phyloP scores from a whole-genome alignment of 92 coral and sea anemone species.

The Parazoanthus swiftii region DNA sequence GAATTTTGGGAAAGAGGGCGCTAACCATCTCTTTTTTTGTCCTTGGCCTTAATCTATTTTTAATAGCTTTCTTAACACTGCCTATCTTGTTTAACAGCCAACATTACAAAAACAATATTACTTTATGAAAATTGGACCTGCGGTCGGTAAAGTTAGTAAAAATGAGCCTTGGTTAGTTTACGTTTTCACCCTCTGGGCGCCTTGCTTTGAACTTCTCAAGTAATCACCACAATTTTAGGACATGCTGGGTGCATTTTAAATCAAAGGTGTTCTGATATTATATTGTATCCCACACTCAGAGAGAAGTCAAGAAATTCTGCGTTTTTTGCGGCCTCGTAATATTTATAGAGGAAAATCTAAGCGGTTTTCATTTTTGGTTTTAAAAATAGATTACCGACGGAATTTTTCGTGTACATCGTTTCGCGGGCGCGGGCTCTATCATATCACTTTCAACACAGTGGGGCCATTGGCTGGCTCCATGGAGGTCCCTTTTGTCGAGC shows the following conservation, averaged over 20 bases:
- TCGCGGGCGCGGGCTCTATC: not conserved
- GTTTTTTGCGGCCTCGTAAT: too few species aligned
- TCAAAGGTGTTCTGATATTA: not conserved
- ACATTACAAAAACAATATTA: not conserved
- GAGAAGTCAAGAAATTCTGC: too few species aligned
- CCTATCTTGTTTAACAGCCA: too few species aligned
- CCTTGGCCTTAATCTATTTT: too few species aligned
- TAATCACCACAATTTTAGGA: not conserved
- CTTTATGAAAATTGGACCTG: not conserved
- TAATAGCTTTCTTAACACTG: not conserved
- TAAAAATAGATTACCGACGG: not conserved
- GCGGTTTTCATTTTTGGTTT: too few species aligned
- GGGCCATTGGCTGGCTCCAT: slow-evolving; percentile 14
- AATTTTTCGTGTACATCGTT: too few species aligned
- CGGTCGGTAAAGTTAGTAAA: not conserved
- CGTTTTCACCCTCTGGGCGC: not conserved
- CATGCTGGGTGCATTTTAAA: slow-evolving; percentile 9
- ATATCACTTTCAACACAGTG: not conserved
- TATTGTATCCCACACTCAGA: not conserved
- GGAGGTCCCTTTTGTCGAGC: slow-evolving; percentile 25
- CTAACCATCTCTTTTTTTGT: too few species aligned
- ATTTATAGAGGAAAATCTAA: too few species aligned
- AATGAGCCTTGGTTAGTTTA: not conserved
- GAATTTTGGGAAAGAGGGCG: too few species aligned
- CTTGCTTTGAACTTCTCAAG: slow-evolving; percentile 7